Evolutionary conservation across 37 sponge, comb jelly and placozoan genomes (phyloP), one percentile per base, ranked within the genome.

Genomic region (Axinella damicornis): DNA sequence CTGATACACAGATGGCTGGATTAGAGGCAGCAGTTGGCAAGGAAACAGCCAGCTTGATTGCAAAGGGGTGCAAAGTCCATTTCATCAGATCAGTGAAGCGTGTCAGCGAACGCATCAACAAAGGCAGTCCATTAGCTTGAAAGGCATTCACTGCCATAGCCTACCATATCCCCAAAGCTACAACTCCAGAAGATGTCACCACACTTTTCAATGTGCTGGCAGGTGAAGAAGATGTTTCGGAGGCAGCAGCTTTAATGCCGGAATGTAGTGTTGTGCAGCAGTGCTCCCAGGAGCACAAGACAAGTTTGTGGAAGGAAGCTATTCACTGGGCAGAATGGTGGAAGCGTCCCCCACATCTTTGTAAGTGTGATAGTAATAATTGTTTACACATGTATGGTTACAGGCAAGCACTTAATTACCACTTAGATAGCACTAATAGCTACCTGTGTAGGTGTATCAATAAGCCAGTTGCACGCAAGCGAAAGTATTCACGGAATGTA

Each of bases 51-150:
- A n/a, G n/a, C n/a, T 1, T 55, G 19, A 39, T 76, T 19, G 69
- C 68, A 24, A 85, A 85, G 40, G 78, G 85, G 0, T 85, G 85
- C 46, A 57, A 77, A 53, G 72, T 71, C 9, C 76, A 84, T 24
- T 84, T 25, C 68, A 25, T 24, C 19, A 65, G 76, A 18, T 84
- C 76, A 25, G 74, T 65, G 32, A 73, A 65, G 35, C 25, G 60
- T 38, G 84, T 84, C 14, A 38, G 61, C 56, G 76, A 84, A 57
- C 60, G 65, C 16, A 21, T 84, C 16, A 74, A 73, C 67, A 84
- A 84, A 33, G 54, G 56, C 2, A 37, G 76, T 30, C 28, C 80
- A 37, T 20, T 31, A 37, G 64, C 79, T 35, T 31, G 67, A 54
- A 65, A 67, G 25, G 81, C 81, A 52, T 80, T 80, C 69, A 80